phyloP scores from a whole-genome alignment of 1,140 invertebrate species.

The Cyclina sinensis region DNA sequence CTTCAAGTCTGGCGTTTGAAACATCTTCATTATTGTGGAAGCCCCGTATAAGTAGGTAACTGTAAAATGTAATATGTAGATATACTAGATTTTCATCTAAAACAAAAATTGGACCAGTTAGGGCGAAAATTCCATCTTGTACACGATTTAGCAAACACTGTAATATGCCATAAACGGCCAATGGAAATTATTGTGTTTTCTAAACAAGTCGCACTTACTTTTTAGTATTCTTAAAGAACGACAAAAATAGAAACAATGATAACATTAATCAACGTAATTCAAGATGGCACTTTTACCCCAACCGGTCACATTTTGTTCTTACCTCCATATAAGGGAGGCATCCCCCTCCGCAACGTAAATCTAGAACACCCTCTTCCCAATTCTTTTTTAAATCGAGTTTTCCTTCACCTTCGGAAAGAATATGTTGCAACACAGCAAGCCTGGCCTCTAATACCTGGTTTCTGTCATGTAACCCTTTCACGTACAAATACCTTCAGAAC shows the following conservation, averaged over 20 bases:
- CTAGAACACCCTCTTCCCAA: slow-evolving; percentile 74
- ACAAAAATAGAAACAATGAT: background rate
- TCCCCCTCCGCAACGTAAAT: slow-evolving; percentile 76
- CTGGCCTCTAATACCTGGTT: slow-evolving; percentile 74
- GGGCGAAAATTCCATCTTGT: too few species aligned
- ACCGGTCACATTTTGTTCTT: background rate
- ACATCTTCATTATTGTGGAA: slow-evolving; percentile 80
- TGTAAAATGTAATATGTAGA: slow-evolving; percentile 39
- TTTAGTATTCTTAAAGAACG: too few species aligned
- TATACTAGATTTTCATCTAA: background rate
- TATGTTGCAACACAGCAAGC: slow-evolving; percentile 73
- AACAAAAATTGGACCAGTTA: too few species aligned
- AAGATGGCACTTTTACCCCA: background rate
- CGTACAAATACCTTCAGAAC: slow-evolving; percentile 74
- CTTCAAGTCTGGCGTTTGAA: slow-evolving; percentile 74
- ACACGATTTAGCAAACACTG: too few species aligned
- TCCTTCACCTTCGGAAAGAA: slow-evolving; percentile 66
- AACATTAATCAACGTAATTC: background rate
- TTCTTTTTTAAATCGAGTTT: slow-evolving; percentile 65
- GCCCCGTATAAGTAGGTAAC: slow-evolving; percentile 80
- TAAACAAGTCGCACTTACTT: background rate
- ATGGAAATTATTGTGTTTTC: too few species aligned
- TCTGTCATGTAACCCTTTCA: slow-evolving; percentile 75
- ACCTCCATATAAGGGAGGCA: slow-evolving; percentile 82
- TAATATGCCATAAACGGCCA: too few species aligned